A percentile compares a stretch with the other conserved stretches of the same genome.
Evolutionary conservation across 2,888 invertebrate species (phyloP).

Genomic region (Rhagophthalmus giganteus): DNA sequence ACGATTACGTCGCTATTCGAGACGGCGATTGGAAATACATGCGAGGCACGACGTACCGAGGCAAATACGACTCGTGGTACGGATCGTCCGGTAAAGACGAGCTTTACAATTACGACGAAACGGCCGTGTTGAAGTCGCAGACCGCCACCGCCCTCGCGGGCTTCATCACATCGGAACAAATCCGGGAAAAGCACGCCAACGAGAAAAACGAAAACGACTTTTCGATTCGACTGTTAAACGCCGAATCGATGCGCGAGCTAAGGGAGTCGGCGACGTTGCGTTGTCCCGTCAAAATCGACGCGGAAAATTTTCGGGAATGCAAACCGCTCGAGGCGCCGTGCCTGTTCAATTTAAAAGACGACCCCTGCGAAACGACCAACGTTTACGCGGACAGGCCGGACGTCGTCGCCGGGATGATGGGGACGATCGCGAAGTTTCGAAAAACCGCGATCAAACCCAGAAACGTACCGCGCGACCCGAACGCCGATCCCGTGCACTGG

Average conservation of each 20-base stretch:
- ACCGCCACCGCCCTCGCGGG: conserved; percentile 57
- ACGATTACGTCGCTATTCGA: conserved; percentile 62
- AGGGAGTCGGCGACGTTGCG: conserved; percentile 45
- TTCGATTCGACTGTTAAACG: conserved; percentile 38
- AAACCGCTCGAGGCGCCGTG: conserved; percentile 54
- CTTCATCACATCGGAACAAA: conserved; percentile 56
- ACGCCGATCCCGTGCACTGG: conserved; percentile 59
- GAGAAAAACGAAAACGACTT: conserved; percentile 28
- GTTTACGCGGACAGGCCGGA: conserved; percentile 52
- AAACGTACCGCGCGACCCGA: conserved; percentile 55
- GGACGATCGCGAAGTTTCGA: conserved; percentile 53
- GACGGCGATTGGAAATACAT: conserved; percentile 67
- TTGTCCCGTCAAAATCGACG: conserved; percentile 39
- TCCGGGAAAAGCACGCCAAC: conserved; percentile 48
- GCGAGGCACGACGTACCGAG: conserved; percentile 57
- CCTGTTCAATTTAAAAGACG: conserved; percentile 56
- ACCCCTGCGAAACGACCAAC: conserved; percentile 60
- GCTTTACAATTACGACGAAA: conserved; percentile 52
- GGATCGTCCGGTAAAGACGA: conserved; percentile 53
- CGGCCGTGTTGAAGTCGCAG: conserved; percentile 55
- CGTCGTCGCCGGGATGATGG: conserved; percentile 54
- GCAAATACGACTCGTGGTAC: conserved; percentile 53
- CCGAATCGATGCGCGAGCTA: conserved; percentile 37
- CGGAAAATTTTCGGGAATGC: conserved; percentile 44
- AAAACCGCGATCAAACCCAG: conserved; percentile 53